Conservation (phyloP, 2,797 vertebrate genomes). For the Danio aesculapii region DNA sequence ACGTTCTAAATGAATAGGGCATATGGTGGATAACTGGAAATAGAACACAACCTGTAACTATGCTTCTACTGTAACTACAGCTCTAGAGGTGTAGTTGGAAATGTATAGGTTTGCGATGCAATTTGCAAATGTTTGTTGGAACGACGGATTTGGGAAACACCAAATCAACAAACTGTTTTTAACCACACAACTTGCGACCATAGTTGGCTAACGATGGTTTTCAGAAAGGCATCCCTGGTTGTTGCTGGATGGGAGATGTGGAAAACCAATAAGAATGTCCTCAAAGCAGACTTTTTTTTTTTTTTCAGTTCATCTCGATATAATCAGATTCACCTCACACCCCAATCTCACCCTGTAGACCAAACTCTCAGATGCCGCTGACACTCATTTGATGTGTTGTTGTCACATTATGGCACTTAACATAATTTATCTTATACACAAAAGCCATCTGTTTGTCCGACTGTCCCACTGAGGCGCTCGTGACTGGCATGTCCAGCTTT, state of each 20-base stretch:
- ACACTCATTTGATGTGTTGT: constrained; percentile 36
- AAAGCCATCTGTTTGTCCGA: constrained; percentile 17
- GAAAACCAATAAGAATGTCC: not conserved
- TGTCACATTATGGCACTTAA: constrained; percentile 12
- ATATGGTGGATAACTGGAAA: too few relatives aligned
- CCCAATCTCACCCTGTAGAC: constrained; percentile 17
- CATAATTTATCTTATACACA: constrained; percentile 19
- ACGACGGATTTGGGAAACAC: too few relatives aligned
- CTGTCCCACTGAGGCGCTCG: not conserved
- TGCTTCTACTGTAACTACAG: too few relatives aligned
- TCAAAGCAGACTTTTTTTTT: not conserved
- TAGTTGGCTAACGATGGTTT: too few relatives aligned
- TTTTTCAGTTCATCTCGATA: not conserved
- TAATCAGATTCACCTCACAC: constrained; percentile 21
- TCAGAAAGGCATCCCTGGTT: not conserved
- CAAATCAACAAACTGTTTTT: too few relatives aligned
- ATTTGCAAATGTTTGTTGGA: too few relatives aligned
- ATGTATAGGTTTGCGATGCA: too few relatives aligned
- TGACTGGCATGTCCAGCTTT: constrained; percentile 38
- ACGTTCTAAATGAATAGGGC: too few relatives aligned
- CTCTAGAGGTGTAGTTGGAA: too few relatives aligned
- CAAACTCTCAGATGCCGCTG: not conserved
- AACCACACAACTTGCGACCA: too few relatives aligned
- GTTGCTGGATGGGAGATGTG: not conserved
- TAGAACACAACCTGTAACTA: too few relatives aligned